These are phyloP conservation scores for Turdus rufiventris DNA, from an alignment of 2,113 vertebrate species.

Conservation along the genomic window DNA sequence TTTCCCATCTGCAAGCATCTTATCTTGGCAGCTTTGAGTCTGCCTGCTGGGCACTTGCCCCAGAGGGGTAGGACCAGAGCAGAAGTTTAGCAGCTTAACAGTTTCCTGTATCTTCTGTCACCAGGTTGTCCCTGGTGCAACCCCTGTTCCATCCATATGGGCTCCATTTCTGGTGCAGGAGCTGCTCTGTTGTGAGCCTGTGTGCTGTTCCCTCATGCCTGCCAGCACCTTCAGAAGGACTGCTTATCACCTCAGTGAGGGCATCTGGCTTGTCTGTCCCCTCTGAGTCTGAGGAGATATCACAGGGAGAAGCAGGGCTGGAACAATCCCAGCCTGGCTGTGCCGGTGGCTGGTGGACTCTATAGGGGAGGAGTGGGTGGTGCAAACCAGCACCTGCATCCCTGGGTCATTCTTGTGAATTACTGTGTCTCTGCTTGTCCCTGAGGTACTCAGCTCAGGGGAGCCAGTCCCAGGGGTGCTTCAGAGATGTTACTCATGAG, in stretches of 20 bases:
- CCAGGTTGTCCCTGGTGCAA: background rate
- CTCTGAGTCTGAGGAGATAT: background rate
- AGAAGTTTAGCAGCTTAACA: background rate
- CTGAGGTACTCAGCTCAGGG: background rate
- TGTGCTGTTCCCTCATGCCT: background rate
- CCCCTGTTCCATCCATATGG: background rate
- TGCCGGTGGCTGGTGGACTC: background rate
- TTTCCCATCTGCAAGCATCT: background rate
- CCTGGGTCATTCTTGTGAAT: background rate
- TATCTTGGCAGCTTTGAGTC: background rate
- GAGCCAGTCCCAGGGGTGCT: background rate
- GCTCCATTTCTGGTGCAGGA: background rate
- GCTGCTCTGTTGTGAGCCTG: background rate
- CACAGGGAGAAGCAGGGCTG: background rate
- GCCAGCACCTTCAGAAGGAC: background rate
- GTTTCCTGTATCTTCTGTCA: background rate
- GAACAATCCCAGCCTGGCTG: background rate
- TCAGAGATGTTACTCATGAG: background rate
- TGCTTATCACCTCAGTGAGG: background rate
- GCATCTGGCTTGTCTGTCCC: background rate
- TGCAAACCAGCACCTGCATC: background rate
- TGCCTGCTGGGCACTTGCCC: background rate
- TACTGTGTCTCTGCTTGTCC: background rate
- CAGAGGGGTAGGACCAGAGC: background rate
- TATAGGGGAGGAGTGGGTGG: accelerated